Percentiles rank a stretch among this genome's conserved stretches.
Conservation (phyloP, 1,140 invertebrate genomes). For the Drosophila persimilis region DNA sequence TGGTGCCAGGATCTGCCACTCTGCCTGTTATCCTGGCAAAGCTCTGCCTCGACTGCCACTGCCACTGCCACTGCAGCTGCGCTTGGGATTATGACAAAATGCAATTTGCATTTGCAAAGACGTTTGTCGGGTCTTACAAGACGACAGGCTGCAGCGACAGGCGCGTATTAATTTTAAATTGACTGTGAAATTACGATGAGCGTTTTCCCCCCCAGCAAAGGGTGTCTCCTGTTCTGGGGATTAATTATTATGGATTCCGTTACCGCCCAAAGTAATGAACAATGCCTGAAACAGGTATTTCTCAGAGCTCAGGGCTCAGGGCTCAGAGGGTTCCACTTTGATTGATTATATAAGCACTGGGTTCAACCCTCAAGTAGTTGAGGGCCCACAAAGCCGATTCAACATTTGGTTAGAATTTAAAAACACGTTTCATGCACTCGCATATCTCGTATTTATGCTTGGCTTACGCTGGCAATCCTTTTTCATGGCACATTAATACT, state of each 20-base stretch:
- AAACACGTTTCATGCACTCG: neutral
- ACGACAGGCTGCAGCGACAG: conserved; percentile 42
- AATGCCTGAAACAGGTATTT: neutral
- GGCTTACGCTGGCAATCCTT: conserved; percentile 7
- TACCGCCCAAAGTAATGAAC: conserved; percentile 5
- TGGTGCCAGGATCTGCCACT: conserved; percentile 24
- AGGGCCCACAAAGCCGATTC: too few relatives aligned
- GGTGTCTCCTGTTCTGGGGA: conserved; percentile 1
- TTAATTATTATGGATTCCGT: conserved; percentile 22
- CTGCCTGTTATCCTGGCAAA: conserved; percentile 48
- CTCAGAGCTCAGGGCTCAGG: too few relatives aligned
- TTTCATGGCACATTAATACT: conserved; percentile 1
- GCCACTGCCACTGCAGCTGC: conserved; percentile 24
- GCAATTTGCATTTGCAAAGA: conserved; percentile 79
- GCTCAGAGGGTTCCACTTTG: too few relatives aligned
- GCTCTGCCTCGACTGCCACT: conserved; percentile 7
- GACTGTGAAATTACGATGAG: conserved; percentile 77
- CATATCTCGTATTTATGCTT: conserved; percentile 25
- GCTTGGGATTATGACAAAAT: conserved; percentile 80
- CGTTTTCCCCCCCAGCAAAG: conserved; percentile 38
- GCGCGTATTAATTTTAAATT: conserved; percentile 80
- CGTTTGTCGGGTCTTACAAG: conserved; percentile 53
- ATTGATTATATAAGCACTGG: too few relatives aligned
- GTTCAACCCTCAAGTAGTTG: too few relatives aligned
- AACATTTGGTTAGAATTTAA: neutral